Evolutionary conservation across 2,797 vertebrate genomes (phyloP).

Genomic region (Rhinoraja longicauda): DNA sequence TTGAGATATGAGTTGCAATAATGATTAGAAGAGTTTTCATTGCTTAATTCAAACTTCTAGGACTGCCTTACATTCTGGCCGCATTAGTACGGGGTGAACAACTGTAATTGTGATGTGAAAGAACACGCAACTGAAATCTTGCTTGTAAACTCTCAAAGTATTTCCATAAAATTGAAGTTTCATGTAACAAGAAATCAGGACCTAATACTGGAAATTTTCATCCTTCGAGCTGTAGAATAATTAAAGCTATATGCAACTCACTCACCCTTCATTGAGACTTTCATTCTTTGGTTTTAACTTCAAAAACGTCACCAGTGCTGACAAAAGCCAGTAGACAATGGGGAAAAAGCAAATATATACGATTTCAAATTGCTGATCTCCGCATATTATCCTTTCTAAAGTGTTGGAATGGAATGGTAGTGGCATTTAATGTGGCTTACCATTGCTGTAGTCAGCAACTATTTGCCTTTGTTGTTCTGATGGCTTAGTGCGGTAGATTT

Average conservation of each 20-base stretch:
- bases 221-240: no score
- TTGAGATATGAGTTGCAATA: not conserved
- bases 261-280: not conserved
- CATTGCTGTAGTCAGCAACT: not conserved
- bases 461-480: conserved; percentile 4
- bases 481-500: not conserved
- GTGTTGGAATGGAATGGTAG: not conserved
- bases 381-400: not conserved
- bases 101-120: not conserved
- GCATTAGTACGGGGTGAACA: not conserved
- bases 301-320: not conserved
- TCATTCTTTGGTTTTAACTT: not conserved
- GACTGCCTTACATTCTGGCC: not conserved
- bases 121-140: not conserved
- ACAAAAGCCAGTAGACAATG: not conserved
- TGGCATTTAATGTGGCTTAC: conserved; percentile 28
- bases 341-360: not conserved
- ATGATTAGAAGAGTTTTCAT: not conserved
- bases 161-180: not conserved
- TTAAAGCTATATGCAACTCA: not conserved
- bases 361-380: not conserved
- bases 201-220: not conserved
- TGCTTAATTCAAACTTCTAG: not conserved
- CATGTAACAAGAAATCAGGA: no score
- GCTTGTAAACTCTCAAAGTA: not conserved